Evolutionary conservation across 2,797 vertebrate genomes (phyloP), one percentile per base, ranked within the genome.

Genomic region (Lagorchestes hirsutus): DNA sequence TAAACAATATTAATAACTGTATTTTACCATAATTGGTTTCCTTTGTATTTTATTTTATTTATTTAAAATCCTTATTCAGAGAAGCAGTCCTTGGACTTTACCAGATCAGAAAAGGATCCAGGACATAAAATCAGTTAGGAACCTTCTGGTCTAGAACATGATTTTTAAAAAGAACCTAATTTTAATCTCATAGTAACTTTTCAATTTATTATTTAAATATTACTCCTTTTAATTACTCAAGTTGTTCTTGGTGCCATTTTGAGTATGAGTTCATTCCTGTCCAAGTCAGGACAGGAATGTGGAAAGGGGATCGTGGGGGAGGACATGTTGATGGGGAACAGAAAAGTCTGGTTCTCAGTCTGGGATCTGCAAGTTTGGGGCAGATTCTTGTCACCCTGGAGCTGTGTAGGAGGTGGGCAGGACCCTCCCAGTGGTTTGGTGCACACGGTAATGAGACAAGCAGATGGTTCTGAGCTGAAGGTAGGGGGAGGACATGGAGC

Each of bases 341-440:
- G 90, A 31, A 91, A 94, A 34, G 46, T 62, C 90, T 8, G 54
- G n/a, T 12, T 62, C n/a, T 0, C 0, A 46, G 91, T 90, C 82
- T 16, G 55, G 9, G 54, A 4, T 0, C 16, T 0, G 0, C 1
- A 4, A 91, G 22, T 11, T 5, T 90, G 46, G 27, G 13, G 27
- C 28, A 54, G 62, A 8, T 9, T 27, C 62, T 1, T 0, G 5
- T 6, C 1, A 2, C 18, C 28, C 54, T 16, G 0, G 10, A 94
- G 91, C 87, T 59, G 4, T 2, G 6, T 0, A 18, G 90, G 46
- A n/a, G 50, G 46, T 46, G 31, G 9, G 90, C 4, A 5, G 67
- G 54, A 11, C 0, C 8, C 54, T 50, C 67, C 57, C 0, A 0
- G 40, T 54, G 40, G 91, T 18, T 1, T 1, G 10, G 2, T 9